Conservation (phyloP, 2,888 invertebrate species). For the Trachelus tabidus region DNA sequence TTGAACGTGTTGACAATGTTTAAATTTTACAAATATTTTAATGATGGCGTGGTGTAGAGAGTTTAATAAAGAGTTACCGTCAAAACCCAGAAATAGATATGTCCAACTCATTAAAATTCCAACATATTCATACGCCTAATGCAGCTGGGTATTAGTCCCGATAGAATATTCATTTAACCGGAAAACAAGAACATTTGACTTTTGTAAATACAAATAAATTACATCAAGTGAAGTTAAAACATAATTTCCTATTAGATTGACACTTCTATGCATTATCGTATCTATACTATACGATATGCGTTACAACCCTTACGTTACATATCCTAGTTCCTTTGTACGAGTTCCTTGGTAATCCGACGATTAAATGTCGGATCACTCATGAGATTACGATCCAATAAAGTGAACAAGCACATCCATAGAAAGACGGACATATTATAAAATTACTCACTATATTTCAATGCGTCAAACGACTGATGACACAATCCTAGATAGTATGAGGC, state of each 20-base stretch:
- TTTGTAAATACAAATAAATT: background rate
- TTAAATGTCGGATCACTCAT: background rate
- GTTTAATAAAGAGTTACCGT: constrained; percentile 45
- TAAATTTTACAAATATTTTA: constrained; percentile 46
- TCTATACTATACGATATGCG: background rate
- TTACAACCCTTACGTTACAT: background rate
- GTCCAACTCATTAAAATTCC: background rate
- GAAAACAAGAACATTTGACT: background rate
- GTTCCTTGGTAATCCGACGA: background rate
- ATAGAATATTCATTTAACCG: background rate
- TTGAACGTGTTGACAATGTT: constrained; percentile 38
- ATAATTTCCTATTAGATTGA: background rate
- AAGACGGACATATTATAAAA: background rate
- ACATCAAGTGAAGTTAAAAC: background rate
- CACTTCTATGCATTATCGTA: background rate
- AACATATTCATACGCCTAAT: background rate
- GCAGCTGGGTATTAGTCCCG: background rate
- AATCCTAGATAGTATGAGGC: no score
- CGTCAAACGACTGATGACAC: background rate
- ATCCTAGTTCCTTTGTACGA: background rate
- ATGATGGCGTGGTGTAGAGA: constrained; percentile 39
- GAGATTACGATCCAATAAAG: background rate
- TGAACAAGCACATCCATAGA: background rate
- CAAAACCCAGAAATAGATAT: background rate
- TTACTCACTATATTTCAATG: background rate